Conservation (phyloP, 2,797 vertebrate genomes). For the Philypnodon macrostomus region DNA sequence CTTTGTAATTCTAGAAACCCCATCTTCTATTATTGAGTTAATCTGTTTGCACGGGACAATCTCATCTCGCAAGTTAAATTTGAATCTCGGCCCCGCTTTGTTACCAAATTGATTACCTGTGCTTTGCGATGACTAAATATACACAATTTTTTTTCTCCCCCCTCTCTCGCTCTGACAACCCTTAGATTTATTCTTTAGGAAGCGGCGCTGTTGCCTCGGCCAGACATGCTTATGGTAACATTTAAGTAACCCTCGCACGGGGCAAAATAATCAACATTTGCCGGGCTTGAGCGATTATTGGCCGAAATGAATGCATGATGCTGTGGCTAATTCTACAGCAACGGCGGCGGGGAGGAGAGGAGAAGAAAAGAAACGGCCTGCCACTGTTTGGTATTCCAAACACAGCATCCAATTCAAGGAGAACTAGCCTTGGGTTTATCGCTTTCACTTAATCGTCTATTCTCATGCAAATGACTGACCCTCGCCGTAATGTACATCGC, state of each 20-base stretch:
- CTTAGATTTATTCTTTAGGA: slow-evolving; percentile 58
- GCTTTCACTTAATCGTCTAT: slow-evolving; percentile 69
- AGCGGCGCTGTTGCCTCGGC: slow-evolving; percentile 46
- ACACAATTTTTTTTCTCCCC: background rate
- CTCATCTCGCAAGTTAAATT: slow-evolving; percentile 14
- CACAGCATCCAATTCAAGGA: slow-evolving; percentile 60
- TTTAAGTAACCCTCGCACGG: slow-evolving; percentile 68
- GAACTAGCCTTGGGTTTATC: slow-evolving; percentile 72
- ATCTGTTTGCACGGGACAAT: slow-evolving; percentile 9
- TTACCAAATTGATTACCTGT: slow-evolving; percentile 10
- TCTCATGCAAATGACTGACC: slow-evolving; percentile 74
- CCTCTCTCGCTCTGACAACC: slow-evolving; percentile 46
- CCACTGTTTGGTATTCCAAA: slow-evolving; percentile 66
- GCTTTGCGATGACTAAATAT: slow-evolving; percentile 5
- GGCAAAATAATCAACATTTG: slow-evolving; percentile 64
- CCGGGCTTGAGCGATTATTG: slow-evolving; percentile 58
- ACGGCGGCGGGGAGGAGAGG: slow-evolving; percentile 18
- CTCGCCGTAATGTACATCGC: slow-evolving; percentile 69
- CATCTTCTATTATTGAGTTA: slow-evolving; percentile 3
- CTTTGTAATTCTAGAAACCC: slow-evolving; percentile 5
- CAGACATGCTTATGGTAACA: slow-evolving; percentile 69
- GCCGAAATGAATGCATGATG: slow-evolving; percentile 61
- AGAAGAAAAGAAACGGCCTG: slow-evolving; percentile 8
- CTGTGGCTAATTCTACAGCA: slow-evolving; percentile 48
- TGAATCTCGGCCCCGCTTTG: background rate